Evolutionary conservation across 2,888 invertebrate species (phyloP), one percentile per base, ranked within the genome.

Genomic region (Ochropleura plecta): DNA sequence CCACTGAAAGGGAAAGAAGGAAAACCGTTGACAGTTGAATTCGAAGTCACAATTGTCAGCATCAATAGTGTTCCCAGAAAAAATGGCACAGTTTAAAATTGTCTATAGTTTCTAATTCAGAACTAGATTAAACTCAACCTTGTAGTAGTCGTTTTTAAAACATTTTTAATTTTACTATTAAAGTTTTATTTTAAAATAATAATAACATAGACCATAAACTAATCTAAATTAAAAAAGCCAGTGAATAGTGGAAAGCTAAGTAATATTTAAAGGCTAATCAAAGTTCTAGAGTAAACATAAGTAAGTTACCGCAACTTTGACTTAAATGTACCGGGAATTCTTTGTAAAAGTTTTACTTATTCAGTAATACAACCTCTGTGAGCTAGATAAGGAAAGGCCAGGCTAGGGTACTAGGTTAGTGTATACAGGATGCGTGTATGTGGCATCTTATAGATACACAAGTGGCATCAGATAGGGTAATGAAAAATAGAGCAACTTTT

Each of bases 201-300:
- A 78, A 12, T 10, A 12, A 70, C 44, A 8, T 16, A 70, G n/a
- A 14, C 18, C n/a, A 2, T 30, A 30, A 30, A 30, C n/a, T 53
- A 70, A 59, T 77, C 51, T 69, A 62, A 59, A 82, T 75, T 73
- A 62, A 70, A 63, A 74, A 70, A 72, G 48, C 48, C 53, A 67
- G 72, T 57, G 62, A 75, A 68, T 16, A 55, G 49, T 65, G 46
- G 55, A 75, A 77, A 64, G 55, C 40, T 48, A 20, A 65, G 64
- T 82, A 86, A 83, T 85, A 83, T 87, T 84, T 82, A 85, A 80
- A 76, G 55, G 76, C 69, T 83, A 86, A 88, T 88, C 79, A 83
- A 88, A 88, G 87, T 88, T 88, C 65, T 49, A 69, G 72, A 81
- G 81, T 81, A 76, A 83, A 79, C 78, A 79, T 81, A 79, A 74